phyloP scores from a whole-genome alignment of 2,888 invertebrate genomes.

The Caenorhabditis auriculariae region DNA sequence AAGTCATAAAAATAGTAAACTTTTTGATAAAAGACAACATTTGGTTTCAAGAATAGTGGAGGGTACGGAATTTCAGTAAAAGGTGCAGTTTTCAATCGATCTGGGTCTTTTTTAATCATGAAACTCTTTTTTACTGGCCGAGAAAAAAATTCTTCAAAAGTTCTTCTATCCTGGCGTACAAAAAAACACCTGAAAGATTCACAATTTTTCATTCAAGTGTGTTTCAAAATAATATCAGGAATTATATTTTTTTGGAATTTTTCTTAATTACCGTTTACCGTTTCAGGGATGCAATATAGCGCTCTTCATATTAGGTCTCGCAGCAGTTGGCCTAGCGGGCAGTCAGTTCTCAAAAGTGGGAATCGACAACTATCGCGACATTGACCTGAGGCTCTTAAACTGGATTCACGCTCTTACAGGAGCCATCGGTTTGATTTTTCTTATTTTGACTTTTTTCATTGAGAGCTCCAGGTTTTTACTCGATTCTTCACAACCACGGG shows the following conservation, averaged over 20 bases:
- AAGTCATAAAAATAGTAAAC: too few species aligned
- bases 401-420: slow-evolving; percentile 58
- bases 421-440: slow-evolving; percentile 35
- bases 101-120: too few species aligned
- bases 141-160: too few species aligned
- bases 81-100: too few species aligned
- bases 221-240: neutral
- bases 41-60: too few species aligned
- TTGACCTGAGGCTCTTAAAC: slow-evolving; percentile 59
- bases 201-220: neutral
- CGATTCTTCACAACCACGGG: slow-evolving; percentile 59
- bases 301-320: slow-evolving; percentile 53
- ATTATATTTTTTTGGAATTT: too few species aligned
- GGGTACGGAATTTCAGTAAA: too few species aligned
- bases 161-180: too few species aligned
- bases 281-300: slow-evolving; percentile 55
- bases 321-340: slow-evolving; percentile 54
- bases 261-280: too few species aligned
- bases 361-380: slow-evolving; percentile 59
- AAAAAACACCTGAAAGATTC: too few species aligned
- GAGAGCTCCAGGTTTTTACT: slow-evolving; percentile 50
- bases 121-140: too few species aligned
- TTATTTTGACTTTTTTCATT: slow-evolving; percentile 1
- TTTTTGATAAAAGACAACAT: too few species aligned
- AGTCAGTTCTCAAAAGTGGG: slow-evolving; percentile 59